phyloP scores from a whole-genome alignment of 2,113 vertebrate genomes.

The Parotia lawesii region DNA sequence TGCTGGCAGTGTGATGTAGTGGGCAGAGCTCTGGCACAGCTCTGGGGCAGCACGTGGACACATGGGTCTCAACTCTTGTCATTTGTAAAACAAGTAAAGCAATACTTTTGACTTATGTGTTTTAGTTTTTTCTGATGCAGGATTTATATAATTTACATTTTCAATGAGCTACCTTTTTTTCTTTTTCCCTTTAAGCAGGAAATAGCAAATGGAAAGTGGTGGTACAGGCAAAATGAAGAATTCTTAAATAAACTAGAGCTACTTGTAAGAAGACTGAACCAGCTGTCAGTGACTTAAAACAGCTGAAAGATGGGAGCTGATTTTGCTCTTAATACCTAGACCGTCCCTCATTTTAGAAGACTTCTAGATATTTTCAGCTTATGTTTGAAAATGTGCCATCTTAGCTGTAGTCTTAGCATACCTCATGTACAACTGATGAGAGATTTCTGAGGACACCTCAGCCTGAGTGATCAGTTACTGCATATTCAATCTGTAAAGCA shows the following conservation, averaged over 20 bases:
- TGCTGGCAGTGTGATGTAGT: background rate
- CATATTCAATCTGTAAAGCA: background rate
- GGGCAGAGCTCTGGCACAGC: background rate
- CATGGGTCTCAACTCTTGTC: background rate
- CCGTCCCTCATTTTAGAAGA: slow-evolving; percentile 10
- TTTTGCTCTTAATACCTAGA: slow-evolving; percentile 24
- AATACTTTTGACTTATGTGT: background rate
- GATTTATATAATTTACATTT: background rate
- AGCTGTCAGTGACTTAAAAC: slow-evolving; percentile 7
- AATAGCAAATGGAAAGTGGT: background rate
- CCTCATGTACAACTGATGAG: background rate
- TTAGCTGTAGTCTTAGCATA: slow-evolving; percentile 8
- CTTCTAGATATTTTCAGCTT: slow-evolving; percentile 7
- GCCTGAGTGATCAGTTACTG: background rate
- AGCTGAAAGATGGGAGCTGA: background rate
- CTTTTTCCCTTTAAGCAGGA: background rate
- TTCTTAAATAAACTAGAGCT: slow-evolving; percentile 14
- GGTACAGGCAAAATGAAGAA: background rate
- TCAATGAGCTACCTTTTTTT: background rate
- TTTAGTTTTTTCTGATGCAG: background rate
- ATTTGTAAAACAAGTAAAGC: background rate
- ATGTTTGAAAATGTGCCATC: background rate
- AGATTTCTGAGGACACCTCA: background rate
- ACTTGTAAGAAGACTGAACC: slow-evolving; percentile 17
- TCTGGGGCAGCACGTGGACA: background rate